A percentile compares a stretch with the other conserved stretches of the same genome.
These are phyloP conservation scores for Deroptyus accipitrinus DNA, from an alignment of 2,113 vertebrate species.

Conservation along the genomic window DNA sequence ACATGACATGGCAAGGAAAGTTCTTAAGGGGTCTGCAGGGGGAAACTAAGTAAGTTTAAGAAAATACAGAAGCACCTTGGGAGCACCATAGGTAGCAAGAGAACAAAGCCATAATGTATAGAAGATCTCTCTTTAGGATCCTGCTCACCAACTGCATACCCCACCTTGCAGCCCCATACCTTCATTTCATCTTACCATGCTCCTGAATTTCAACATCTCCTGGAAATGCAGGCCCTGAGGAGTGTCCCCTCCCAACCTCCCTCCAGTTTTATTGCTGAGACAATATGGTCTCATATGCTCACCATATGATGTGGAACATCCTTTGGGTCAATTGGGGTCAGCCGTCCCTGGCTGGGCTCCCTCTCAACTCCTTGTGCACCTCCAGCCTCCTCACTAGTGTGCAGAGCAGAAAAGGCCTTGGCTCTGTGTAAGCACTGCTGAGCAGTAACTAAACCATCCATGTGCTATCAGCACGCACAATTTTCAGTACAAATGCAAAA, in stretches of 20 bases:
- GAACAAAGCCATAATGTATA: not conserved
- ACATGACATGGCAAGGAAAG: not conserved
- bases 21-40: not conserved
- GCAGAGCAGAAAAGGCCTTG: not conserved
- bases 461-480: too few relatives aligned
- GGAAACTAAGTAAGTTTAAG: not conserved
- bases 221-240: not conserved
- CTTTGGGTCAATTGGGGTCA: not conserved
- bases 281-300: not conserved
- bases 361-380: not conserved
- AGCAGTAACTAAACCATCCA: not conserved
- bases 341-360: not conserved
- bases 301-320: not conserved
- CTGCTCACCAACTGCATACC: not conserved
- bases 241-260: fast-evolving
- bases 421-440: not conserved
- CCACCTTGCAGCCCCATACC: not conserved
- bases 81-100: not conserved
- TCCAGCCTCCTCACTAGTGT: not conserved
- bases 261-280: not conserved
- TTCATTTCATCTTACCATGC: not conserved
- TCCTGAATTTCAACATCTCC: not conserved
- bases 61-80: not conserved
- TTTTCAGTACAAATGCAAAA: not conserved
- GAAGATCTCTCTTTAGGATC: not conserved